Evolutionary conservation across 2,797 vertebrate species (phyloP).

Genomic region (Danio kyathit): DNA sequence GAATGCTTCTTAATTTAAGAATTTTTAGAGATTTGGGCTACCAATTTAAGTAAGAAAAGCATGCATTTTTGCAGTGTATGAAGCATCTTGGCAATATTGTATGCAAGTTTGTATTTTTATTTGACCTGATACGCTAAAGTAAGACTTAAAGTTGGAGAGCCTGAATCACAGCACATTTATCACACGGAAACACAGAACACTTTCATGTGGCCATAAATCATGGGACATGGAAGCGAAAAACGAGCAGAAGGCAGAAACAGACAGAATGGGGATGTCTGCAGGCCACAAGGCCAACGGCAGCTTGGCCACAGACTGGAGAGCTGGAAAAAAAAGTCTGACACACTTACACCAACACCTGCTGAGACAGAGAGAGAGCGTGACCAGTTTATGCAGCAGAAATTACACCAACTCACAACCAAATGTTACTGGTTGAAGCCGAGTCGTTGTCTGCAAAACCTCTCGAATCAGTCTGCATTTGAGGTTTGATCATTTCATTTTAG

Average conservation of each 20-base stretch:
- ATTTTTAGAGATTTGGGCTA: too few species aligned
- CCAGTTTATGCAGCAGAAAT: not conserved
- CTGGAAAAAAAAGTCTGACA: not conserved
- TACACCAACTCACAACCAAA: not conserved
- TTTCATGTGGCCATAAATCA: not conserved
- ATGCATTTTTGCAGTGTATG: too few species aligned
- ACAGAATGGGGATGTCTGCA: conserved; percentile 17
- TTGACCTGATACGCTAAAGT: too few species aligned
- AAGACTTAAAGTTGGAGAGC: not conserved
- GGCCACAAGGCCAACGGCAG: not conserved
- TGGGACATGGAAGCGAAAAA: not conserved
- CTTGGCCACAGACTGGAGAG: not conserved
- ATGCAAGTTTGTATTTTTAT: too few species aligned
- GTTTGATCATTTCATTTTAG: not conserved
- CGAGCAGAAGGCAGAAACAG: not conserved
- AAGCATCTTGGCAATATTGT: too few species aligned
- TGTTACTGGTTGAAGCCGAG: not conserved
- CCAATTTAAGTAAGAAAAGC: too few species aligned
- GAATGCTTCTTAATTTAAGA: too few species aligned
- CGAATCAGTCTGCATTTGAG: not conserved
- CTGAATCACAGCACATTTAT: not conserved
- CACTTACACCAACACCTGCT: not conserved
- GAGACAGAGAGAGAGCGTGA: not conserved
- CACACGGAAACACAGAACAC: not conserved
- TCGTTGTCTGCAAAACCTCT: not conserved